Conservation (phyloP, 2,797 vertebrate genomes). For the Diplodus puntazzo region DNA sequence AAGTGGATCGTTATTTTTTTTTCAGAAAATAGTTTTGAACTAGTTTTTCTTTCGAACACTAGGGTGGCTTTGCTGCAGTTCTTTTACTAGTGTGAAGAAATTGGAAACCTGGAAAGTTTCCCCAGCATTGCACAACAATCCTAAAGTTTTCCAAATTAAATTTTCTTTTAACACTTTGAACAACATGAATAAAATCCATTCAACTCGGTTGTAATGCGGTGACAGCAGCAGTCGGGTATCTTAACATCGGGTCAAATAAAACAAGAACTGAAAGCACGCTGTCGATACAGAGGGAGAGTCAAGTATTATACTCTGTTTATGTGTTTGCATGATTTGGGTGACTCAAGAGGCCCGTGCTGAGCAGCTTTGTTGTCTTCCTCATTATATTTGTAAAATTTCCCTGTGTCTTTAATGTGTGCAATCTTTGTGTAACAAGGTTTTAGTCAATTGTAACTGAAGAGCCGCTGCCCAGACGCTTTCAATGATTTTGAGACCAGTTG, state of each 20-base stretch:
- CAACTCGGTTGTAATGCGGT: not conserved
- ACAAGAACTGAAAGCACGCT: not conserved
- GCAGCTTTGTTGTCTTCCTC: not conserved
- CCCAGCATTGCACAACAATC: not conserved
- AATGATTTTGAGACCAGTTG: slow-evolving; percentile 17
- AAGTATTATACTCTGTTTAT: not conserved
- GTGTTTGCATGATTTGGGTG: not conserved
- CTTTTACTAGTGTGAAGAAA: too few species aligned
- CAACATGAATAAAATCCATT: not conserved
- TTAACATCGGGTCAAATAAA: not conserved
- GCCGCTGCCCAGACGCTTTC: not conserved
- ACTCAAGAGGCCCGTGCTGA: not conserved
- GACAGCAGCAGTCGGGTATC: not conserved
- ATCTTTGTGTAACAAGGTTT: slow-evolving; percentile 2
- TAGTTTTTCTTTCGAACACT: too few species aligned
- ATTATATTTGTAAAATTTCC: not conserved
- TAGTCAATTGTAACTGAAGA: not conserved
- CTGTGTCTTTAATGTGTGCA: slow-evolving; percentile 1
- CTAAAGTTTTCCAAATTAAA: not conserved
- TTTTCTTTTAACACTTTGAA: not conserved
- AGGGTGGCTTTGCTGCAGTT: too few species aligned
- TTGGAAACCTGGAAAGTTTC: slow-evolving; percentile 18
- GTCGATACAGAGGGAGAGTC: not conserved
- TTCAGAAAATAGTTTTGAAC: too few species aligned
- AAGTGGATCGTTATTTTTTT: too few species aligned